Base-by-base conservation (phyloP, 1,140 invertebrate genomes). In the Heterodera carotae region DNA sequence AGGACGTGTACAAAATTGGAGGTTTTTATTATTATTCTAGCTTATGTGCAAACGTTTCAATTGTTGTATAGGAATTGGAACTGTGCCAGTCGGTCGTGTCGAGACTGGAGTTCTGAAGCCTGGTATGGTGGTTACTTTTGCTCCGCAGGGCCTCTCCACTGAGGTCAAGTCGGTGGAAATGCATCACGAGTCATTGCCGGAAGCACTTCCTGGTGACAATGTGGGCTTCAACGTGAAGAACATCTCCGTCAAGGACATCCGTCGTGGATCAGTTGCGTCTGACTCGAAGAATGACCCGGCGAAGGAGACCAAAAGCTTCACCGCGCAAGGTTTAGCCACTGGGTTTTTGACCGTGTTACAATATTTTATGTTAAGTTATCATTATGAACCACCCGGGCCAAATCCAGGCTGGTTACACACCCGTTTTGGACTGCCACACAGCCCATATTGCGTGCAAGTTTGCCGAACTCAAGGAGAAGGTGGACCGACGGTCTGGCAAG, bases 181-280 rank as follows among this genome's bases (percentile, higher is more conserved):
- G 96, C 96, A 99, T 89, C 96, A 98, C 91, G 62, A 66, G 90
- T 93, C 95, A 71, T 90, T 99, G 53, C 90, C 91, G 68, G 95
- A 98, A 88, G 96, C 96, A 83, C 91, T 94, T 77, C 96, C 96
- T 71, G 83, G 82, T 80, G 96, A 98, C 91, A 99, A 98, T 88
- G 96, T 99, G 85, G 96, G 96, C 86, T 98, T 98, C 91, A 99
- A 98, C 91, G 94, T 98, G 5, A 99, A 99, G 92, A 98, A 97
- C 91, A 94, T 99, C 6, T 96, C 96, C 5, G 94, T 98, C 48
- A 99, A 99, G 77, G 96, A 99, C 89, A 90, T 98, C 88, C 92
- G 94, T 88, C 93, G 97, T 90, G 97, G 97, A 74, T 97, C 93
- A 85, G 96, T 99, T 25, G 93, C 94, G 86, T 96, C 96, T 76